Percentiles rank a stretch among this genome's conserved stretches.
Conservation (phyloP, 1,140 invertebrate genomes). For the Laodelphax striatellus region DNA sequence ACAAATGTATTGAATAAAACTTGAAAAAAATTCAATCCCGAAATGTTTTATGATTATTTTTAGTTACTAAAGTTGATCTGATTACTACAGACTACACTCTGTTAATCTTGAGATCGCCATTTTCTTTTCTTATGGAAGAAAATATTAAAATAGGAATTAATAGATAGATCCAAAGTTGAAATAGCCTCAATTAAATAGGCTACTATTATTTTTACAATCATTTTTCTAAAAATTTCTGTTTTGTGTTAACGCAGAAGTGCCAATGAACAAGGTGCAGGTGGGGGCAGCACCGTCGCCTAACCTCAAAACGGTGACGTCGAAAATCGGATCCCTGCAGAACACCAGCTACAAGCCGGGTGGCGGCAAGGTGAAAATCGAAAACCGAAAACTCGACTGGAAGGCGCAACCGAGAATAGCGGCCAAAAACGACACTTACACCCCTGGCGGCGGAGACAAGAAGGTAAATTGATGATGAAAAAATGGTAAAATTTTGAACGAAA, state of each 20-base stretch:
- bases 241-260: slow-evolving; percentile 48
- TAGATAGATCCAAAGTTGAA: too few relatives aligned
- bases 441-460: slow-evolving; percentile 87
- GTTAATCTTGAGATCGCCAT: too few relatives aligned
- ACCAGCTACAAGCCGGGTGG: slow-evolving; percentile 82
- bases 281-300: slow-evolving; percentile 83
- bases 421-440: slow-evolving; percentile 81
- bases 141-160: too few relatives aligned
- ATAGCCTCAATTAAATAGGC: too few relatives aligned
- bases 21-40: too few relatives aligned
- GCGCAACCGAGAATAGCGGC: slow-evolving; percentile 72
- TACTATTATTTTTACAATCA: too few relatives aligned
- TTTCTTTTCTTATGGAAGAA: too few relatives aligned
- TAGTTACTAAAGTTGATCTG: too few relatives aligned
- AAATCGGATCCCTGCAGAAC: slow-evolving; percentile 91
- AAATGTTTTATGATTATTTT: too few relatives aligned
- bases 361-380: slow-evolving; percentile 82
- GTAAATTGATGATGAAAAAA: slow-evolving; percentile 35
- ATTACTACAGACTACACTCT: too few relatives aligned
- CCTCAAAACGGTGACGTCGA: slow-evolving; percentile 79
- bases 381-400: slow-evolving; percentile 75
- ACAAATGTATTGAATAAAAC: too few relatives aligned
- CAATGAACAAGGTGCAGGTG: slow-evolving; percentile 89
- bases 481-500: background rate
- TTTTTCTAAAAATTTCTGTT: background rate